phyloP scores from a whole-genome alignment of 1,140 invertebrate genomes.

The Atopsyche davidsoni region DNA sequence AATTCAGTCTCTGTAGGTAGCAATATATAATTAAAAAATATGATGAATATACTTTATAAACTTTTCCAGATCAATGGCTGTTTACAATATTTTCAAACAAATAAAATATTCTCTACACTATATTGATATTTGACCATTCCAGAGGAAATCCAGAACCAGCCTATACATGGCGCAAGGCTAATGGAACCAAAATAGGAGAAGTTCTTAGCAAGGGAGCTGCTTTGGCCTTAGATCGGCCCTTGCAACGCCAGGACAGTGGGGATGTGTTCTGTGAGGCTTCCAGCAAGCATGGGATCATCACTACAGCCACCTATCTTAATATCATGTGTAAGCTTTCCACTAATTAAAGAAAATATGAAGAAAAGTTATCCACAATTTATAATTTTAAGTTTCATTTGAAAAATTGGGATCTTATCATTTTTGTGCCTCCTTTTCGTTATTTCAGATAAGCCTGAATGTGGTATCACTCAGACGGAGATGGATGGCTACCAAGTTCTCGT shows the following conservation, averaged over 20 bases:
- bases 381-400: not conserved
- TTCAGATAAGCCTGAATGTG: conserved; percentile 79
- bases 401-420: not conserved
- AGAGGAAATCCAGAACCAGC: conserved; percentile 27
- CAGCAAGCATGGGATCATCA: conserved; percentile 67
- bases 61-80: too few species aligned
- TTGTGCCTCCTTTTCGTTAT: conserved; percentile 15
- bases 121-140: conserved; percentile 26
- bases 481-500: conserved; percentile 70
- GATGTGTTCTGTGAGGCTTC: conserved; percentile 69
- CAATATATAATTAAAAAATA: too few species aligned
- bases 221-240: conserved; percentile 52
- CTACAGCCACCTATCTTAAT: conserved; percentile 61
- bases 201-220: conserved; percentile 48
- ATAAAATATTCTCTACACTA: not conserved
- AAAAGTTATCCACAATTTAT: too few species aligned
- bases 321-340: conserved; percentile 70
- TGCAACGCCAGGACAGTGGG: conserved; percentile 59
- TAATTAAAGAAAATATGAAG: too few species aligned
- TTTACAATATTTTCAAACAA: conserved; percentile 3
- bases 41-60: too few species aligned
- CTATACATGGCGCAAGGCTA: conserved; percentile 20
- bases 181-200: conserved; percentile 30
- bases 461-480: conserved; percentile 63
- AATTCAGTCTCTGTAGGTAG: too few species aligned